A percentile compares a stretch with the other conserved stretches of the same genome.
These are phyloP conservation scores for Pegea sp. DNA, from an alignment of 23 tunicate genomes.

Conservation along the genomic window DNA sequence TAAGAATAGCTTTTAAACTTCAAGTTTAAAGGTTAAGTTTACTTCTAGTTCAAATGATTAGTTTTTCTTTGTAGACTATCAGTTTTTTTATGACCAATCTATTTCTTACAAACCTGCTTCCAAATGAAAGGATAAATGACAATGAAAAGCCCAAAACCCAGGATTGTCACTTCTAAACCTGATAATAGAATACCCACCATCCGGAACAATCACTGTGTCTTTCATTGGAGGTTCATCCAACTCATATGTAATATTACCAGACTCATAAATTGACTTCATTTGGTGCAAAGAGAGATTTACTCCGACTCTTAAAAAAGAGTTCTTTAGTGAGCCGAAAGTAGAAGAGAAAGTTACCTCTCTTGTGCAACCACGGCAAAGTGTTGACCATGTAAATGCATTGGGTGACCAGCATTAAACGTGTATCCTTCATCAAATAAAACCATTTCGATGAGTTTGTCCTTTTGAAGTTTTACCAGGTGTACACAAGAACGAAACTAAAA, in stretches of 20 bases:
- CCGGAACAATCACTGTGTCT: constrained; percentile 85
- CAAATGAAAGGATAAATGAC: constrained; percentile 71
- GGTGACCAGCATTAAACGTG: constrained; percentile 77
- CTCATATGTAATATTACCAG: constrained; percentile 28
- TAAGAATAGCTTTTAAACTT: too few species aligned
- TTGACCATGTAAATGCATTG: constrained; percentile 93
- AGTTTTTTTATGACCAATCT: not conserved
- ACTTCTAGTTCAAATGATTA: too few species aligned
- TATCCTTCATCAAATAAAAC: constrained; percentile 74
- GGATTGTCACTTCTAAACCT: constrained; percentile 73
- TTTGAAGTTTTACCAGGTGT: constrained; percentile 23
- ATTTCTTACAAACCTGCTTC: constrained; percentile 37
- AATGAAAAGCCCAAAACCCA: constrained; percentile 90
- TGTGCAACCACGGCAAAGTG: constrained; percentile 84
- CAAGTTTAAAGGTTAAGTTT: too few species aligned
- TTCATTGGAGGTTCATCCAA: constrained; percentile 30
- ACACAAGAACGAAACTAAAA: constrained; percentile 15
- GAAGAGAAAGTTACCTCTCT: constrained; percentile 32
- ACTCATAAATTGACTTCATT: constrained; percentile 21
- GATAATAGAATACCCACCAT: constrained; percentile 69
- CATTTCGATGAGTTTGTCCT: constrained; percentile 38
- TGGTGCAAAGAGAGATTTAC: constrained; percentile 6
- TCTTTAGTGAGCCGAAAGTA: not conserved
- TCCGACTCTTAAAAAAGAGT: not conserved
- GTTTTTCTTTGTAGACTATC: too few species aligned